phyloP scores from a whole-genome alignment of 2,797 vertebrate genomes.

The Hylomyscus alleni region DNA sequence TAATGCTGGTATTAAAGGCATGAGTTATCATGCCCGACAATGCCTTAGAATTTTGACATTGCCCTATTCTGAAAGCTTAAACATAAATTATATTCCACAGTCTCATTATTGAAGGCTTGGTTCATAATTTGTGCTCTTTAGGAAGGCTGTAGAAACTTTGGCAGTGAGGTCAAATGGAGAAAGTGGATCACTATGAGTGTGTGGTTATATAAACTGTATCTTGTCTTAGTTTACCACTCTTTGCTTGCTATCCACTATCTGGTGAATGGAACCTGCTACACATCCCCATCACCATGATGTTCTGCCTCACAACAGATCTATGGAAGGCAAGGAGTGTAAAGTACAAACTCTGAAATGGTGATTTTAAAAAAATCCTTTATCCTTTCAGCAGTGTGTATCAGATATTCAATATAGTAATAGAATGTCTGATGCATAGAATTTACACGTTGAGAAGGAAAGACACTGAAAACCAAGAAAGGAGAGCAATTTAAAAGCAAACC shows the following conservation, averaged over 20 bases:
- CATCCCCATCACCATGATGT: not conserved
- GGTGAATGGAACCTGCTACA: not conserved
- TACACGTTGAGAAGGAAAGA: not conserved
- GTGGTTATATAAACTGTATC: not conserved
- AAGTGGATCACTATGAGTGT: not conserved
- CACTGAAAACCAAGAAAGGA: conserved; percentile 27
- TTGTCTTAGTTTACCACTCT: not conserved
- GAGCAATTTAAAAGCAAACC: conserved; percentile 18
- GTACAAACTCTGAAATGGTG: not conserved
- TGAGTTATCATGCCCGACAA: not conserved
- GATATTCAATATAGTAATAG: not conserved
- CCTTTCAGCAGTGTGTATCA: not conserved
- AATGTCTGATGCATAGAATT: not conserved
- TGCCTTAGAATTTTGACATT: not conserved
- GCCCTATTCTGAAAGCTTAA: not conserved
- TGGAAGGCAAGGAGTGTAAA: not conserved
- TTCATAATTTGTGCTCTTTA: not conserved
- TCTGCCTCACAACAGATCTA: not conserved
- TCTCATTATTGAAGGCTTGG: not conserved
- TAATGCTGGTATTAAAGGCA: not conserved
- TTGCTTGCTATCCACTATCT: not conserved
- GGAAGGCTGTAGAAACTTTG: not conserved
- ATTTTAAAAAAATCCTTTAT: not conserved
- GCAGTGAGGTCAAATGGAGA: not conserved
- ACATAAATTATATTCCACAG: not conserved